Evolutionary conservation across 1,140 invertebrate genomes (phyloP).

Genomic region (Zaprionus lachaisei): DNA sequence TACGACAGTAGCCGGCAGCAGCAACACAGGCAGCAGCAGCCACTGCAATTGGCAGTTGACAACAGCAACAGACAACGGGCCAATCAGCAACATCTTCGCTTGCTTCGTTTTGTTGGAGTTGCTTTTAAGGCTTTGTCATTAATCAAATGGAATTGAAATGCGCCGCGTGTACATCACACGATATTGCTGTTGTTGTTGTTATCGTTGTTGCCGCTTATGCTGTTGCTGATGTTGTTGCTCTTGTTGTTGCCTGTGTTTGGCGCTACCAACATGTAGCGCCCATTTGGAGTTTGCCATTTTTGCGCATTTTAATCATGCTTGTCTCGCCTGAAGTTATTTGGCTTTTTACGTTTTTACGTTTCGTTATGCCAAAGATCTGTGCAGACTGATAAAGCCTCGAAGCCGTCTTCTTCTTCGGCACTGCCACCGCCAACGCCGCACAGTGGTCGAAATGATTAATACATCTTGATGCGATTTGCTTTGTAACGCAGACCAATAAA

Average conservation of each 20-base stretch:
- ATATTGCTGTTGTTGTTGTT: constrained; percentile 46
- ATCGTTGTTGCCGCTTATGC: constrained; percentile 26
- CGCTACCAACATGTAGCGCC: constrained; percentile 68
- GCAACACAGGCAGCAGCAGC: constrained; percentile 64
- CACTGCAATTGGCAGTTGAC: constrained; percentile 74
- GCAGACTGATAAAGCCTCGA: constrained; percentile 60
- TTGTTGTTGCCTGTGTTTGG: constrained; percentile 36
- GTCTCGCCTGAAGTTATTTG: constrained; percentile 77
- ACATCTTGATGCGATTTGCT: constrained; percentile 82
- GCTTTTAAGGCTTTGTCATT: constrained; percentile 82
- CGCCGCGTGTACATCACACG: constrained; percentile 79
- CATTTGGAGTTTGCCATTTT: constrained; percentile 80
- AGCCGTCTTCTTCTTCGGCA: constrained; percentile 1
- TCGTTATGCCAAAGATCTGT: constrained; percentile 72
- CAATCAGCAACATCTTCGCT: constrained; percentile 80
- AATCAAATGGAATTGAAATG: constrained; percentile 83
- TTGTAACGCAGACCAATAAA: constrained; percentile 77
- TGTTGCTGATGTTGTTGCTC: constrained; percentile 27
- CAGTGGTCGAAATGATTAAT: constrained; percentile 77
- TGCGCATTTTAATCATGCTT: constrained; percentile 79
- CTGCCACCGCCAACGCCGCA: constrained; percentile 19
- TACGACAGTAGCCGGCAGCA: constrained; percentile 25
- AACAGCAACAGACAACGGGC: constrained; percentile 67
- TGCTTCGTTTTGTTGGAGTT: constrained; percentile 58
- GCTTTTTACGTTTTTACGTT: constrained; percentile 59